Base-by-base conservation (phyloP, 1,140 invertebrate genomes). In the Pantala flavescens region DNA sequence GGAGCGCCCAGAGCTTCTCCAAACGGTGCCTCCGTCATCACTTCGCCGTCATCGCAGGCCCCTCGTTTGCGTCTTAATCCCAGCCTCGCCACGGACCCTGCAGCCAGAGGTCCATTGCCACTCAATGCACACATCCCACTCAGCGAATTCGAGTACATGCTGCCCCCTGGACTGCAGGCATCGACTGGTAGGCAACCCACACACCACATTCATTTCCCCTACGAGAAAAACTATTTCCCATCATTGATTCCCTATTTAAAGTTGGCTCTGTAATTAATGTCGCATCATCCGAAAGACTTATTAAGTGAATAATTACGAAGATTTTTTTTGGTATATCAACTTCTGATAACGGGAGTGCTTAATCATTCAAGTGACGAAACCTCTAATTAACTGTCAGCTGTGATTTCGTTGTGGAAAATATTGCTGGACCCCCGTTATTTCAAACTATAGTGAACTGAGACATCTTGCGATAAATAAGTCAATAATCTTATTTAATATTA, bases 61-160 rank as follows among this genome's bases (percentile, higher is more conserved):
- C 91, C 91, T 75, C 87, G 89, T 79, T 84, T 93, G 77, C 87
- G 91, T 76, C 85, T 93, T 71, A 93, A 93, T 82, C 82, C 90
- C 75, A 89, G 87, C 81, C 86, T 93, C 74, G 91, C 91, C 75
- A 93, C 91, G 23, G 91, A 93, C 82, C 92, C 92, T 0, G 92
- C 92, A 14, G 83, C 91, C 12, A 87, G 90, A 74, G 74, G 21
- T 49, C 76, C 16, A 21, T 71, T 24, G 23, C 43, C n/a, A 14
- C 36, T 74, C 36, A 74, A 12, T 43, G 23, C 24, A 43, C 75
- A 76, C 75, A 77, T 71, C 10, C 76, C 79, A 28, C 76, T 77
- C 73, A 23, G 11, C 7, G 71, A 73, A 9, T 76, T 77, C n/a
- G 49, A 63, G 49, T n/a, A 77, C 75, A 23, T 74, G 70, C 70